Conservation (phyloP, 2,888 invertebrate genomes). For the Cephus sareptanus region DNA sequence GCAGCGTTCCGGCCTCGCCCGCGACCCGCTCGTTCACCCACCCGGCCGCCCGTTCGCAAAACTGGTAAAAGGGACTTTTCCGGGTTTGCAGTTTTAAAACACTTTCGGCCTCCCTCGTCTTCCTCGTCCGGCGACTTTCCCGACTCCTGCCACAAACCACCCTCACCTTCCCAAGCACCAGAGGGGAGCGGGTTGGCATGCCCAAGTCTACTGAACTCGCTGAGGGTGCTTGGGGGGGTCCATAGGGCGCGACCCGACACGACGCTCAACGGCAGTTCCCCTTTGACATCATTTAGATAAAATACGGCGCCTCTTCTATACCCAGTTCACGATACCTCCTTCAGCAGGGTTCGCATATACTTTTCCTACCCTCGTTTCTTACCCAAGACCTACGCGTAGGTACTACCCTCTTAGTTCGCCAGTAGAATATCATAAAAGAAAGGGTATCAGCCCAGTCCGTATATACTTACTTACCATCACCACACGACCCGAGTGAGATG, state of each 20-base stretch:
- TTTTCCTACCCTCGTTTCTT: constrained; percentile 18
- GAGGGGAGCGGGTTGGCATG: neutral
- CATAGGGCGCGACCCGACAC: constrained; percentile 39
- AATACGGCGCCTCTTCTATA: constrained; percentile 43
- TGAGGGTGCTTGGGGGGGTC: constrained; percentile 22
- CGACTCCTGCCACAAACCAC: neutral
- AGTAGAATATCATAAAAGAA: constrained; percentile 43
- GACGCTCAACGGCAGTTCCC: constrained; percentile 39
- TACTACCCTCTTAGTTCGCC: constrained; percentile 15
- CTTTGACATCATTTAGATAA: constrained; percentile 62
- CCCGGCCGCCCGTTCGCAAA: neutral
- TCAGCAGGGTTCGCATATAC: constrained; percentile 17
- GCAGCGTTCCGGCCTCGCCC: neutral
- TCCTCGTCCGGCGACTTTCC: neutral
- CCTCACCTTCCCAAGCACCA: neutral
- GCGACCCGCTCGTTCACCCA: neutral
- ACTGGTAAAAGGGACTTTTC: neutral
- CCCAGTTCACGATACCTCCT: constrained; percentile 36
- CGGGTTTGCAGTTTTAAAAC: constrained; percentile 2
- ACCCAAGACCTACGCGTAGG: constrained; percentile 16
- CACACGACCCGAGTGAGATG: neutral
- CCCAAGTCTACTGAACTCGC: neutral
- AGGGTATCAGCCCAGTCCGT: neutral
- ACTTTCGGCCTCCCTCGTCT: neutral
- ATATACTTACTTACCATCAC: neutral